These are phyloP conservation scores for Furnarius figulus DNA, from an alignment of 2,113 vertebrate genomes.

Conservation along the genomic window DNA sequence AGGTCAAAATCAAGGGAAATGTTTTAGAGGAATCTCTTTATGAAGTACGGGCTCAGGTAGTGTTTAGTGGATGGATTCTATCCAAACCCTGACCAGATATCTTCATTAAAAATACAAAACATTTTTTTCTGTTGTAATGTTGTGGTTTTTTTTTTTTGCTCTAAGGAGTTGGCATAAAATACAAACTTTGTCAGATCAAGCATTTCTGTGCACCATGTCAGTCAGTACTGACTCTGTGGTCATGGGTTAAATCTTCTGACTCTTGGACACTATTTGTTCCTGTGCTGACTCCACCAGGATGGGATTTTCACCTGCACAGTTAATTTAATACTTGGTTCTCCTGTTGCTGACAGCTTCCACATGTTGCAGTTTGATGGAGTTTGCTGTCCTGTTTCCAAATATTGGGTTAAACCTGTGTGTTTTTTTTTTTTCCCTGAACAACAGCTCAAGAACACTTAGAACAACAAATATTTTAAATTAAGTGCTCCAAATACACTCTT, in stretches of 20 bases:
- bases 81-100: not conserved
- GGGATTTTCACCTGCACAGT: not conserved
- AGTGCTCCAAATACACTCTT: not conserved
- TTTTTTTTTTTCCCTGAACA: not conserved
- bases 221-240: not conserved
- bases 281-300: not conserved
- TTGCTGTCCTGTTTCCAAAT: not conserved
- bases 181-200: not conserved
- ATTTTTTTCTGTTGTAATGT: not conserved
- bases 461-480: not conserved
- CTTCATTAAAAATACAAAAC: not conserved
- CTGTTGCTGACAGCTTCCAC: not conserved
- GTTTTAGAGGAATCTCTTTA: not conserved
- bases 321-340: not conserved
- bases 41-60: no score
- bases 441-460: not conserved
- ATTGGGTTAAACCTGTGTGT: not conserved
- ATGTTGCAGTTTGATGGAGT: not conserved
- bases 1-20: not conserved
- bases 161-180: not conserved
- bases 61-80: not conserved
- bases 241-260: not conserved
- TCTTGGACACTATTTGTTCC: rapidly evolving
- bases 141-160: not conserved
- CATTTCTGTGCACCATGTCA: not conserved